Percentiles rank a stretch among this genome's conserved stretches.
Conservation (phyloP, 2,888 invertebrate genomes). For the Petrolisthes cinctipes region DNA sequence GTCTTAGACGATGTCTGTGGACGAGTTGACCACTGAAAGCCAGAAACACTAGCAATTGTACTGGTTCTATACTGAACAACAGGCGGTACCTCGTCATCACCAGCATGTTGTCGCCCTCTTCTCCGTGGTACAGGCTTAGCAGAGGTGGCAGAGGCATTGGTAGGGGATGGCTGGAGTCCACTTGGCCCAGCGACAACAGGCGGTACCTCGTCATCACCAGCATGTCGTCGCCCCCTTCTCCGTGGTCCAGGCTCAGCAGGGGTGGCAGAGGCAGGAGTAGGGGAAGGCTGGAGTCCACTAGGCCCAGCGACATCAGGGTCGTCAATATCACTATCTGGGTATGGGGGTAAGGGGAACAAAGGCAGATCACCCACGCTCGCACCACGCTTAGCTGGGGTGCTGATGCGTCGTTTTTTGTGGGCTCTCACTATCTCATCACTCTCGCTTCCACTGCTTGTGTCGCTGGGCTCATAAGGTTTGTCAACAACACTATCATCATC, state of each 20-base stretch:
- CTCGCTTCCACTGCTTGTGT: too few species aligned
- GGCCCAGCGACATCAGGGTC: background rate
- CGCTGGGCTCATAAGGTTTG: too few species aligned
- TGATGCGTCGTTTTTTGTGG: too few species aligned
- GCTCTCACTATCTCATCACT: too few species aligned
- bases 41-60: background rate
- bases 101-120: background rate
- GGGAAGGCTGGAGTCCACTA: background rate
- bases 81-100: background rate
- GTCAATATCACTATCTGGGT: background rate
- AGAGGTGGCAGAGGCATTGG: background rate
- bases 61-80: background rate
- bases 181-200: background rate
- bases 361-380: too few species aligned
- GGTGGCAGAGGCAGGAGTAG: background rate
- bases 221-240: too few species aligned
- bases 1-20: background rate
- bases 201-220: background rate
- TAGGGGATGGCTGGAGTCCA: background rate
- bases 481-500: too few species aligned
- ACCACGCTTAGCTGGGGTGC: too few species aligned
- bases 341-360: background rate
- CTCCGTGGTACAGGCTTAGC: background rate
- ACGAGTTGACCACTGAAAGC: slow-evolving; percentile 27
- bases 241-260: background rate